phyloP scores from a whole-genome alignment of 2,888 invertebrate genomes.

The Chymomyza procnemis region DNA sequence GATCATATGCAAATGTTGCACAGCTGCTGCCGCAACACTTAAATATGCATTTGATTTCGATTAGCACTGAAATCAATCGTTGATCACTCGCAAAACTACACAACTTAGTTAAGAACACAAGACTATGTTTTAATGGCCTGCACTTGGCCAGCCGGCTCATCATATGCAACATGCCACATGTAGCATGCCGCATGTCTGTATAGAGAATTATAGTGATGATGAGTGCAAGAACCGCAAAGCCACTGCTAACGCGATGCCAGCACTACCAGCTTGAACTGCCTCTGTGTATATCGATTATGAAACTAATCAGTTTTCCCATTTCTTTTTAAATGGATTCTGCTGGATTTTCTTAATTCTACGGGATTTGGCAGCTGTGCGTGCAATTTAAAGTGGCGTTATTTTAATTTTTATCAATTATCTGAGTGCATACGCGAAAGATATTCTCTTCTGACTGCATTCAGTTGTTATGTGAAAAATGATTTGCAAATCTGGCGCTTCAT shows the following conservation, averaged over 20 bases:
- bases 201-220: neutral
- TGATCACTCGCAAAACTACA: neutral
- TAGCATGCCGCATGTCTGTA: slow-evolving; percentile 49
- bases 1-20: neutral
- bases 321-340: slow-evolving; percentile 26
- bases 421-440: neutral
- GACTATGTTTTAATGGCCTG: slow-evolving; percentile 64
- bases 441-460: neutral
- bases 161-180: slow-evolving; percentile 64
- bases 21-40: neutral
- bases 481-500: slow-evolving; percentile 47
- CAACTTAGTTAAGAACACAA: neutral
- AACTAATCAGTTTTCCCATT: slow-evolving; percentile 45
- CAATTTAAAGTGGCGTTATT: slow-evolving; percentile 50
- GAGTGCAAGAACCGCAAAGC: slow-evolving; percentile 58
- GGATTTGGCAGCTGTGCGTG: slow-evolving; percentile 51
- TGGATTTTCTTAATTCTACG: neutral
- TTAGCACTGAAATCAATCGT: slow-evolving; percentile 1
- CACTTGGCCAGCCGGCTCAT: slow-evolving; percentile 34
- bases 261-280: slow-evolving; percentile 18
- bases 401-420: slow-evolving; percentile 40
- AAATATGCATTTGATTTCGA: neutral
- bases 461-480: slow-evolving; percentile 35
- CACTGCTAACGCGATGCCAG: slow-evolving; percentile 45
- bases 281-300: slow-evolving; percentile 33